These are phyloP conservation scores for Micromussa lordhowensis DNA, from an alignment of 92 coral and sea anemone species.

Conservation along the genomic window DNA sequence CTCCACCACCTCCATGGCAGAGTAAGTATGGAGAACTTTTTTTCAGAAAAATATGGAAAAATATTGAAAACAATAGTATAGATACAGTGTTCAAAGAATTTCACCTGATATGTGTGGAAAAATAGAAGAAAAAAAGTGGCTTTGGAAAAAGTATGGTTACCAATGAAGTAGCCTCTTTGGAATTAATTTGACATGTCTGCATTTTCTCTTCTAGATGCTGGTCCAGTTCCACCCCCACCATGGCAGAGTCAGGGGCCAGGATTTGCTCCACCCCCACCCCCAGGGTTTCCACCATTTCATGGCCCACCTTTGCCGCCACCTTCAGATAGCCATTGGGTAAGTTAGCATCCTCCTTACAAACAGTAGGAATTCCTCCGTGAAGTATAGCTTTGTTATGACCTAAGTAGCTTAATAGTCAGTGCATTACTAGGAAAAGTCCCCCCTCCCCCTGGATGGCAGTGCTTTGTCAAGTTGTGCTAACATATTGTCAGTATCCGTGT, in stretches of 20 bases:
- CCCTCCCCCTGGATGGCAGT: too few relatives aligned
- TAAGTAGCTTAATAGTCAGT: too few relatives aligned
- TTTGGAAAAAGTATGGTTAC: too few relatives aligned
- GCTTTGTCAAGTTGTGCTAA: too few relatives aligned
- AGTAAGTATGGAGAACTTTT: slow-evolving; percentile 28
- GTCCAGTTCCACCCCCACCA: slow-evolving; percentile 73
- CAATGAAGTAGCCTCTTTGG: not conserved
- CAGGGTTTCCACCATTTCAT: slow-evolving; percentile 79
- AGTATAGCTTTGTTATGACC: not conserved
- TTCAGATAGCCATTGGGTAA: slow-evolving; percentile 88
- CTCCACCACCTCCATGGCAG: slow-evolving; percentile 89
- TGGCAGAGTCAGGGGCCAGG: slow-evolving; percentile 87
- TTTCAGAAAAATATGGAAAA: not conserved
- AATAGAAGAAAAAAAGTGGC: too few relatives aligned
- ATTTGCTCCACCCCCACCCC: slow-evolving; percentile 85
- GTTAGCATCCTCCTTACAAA: slow-evolving; percentile 15
- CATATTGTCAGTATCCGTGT: too few relatives aligned
- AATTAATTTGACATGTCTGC: not conserved
- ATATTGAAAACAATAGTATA: not conserved
- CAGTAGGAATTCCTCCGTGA: not conserved
- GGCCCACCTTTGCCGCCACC: slow-evolving; percentile 93
- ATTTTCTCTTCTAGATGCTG: slow-evolving; percentile 4
- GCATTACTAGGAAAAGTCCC: too few relatives aligned
- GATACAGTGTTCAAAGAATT: not conserved
- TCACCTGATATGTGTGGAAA: too few relatives aligned